Percentiles rank a stretch among this genome's conserved stretches.
These are phyloP conservation scores for Dasypus novemcinctus DNA, from an alignment of 2,113 vertebrate genomes.

Conservation along the genomic window DNA sequence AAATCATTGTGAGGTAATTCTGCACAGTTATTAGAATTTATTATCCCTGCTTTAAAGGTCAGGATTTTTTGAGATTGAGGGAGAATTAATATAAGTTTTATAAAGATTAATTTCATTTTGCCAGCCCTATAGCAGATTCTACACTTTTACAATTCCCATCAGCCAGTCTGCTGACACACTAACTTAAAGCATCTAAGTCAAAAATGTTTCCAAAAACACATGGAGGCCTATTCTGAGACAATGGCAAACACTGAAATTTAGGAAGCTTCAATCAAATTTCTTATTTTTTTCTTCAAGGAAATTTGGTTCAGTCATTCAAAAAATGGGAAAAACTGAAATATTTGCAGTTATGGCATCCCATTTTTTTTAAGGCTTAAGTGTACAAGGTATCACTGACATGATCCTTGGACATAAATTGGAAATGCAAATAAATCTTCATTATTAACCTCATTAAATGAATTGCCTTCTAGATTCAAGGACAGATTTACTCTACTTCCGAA, in stretches of 20 bases:
- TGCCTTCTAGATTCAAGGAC: neutral
- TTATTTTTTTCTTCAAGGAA: neutral
- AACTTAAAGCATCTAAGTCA: neutral
- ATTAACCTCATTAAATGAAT: neutral
- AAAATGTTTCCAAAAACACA: neutral
- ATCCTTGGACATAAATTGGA: neutral
- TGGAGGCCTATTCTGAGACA: neutral
- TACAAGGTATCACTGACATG: neutral
- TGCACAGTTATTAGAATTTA: neutral
- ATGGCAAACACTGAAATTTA: neutral
- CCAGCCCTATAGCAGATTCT: neutral
- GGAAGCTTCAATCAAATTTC: neutral
- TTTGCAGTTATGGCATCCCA: neutral
- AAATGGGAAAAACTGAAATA: neutral
- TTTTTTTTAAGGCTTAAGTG: neutral
- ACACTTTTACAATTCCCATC: neutral
- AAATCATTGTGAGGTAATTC: neutral
- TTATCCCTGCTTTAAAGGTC: neutral
- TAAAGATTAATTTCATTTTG: neutral
- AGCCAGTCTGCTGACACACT: neutral
- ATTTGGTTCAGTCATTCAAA: neutral
- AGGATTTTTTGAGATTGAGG: neutral
- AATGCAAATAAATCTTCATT: neutral
- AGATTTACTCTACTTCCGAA: conserved; percentile 4
- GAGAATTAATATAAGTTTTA: neutral